Percentiles rank a stretch among this genome's conserved stretches.
These are phyloP conservation scores for Drosophila gaucha DNA, from an alignment of 2,888 invertebrate genomes.

Conservation along the genomic window DNA sequence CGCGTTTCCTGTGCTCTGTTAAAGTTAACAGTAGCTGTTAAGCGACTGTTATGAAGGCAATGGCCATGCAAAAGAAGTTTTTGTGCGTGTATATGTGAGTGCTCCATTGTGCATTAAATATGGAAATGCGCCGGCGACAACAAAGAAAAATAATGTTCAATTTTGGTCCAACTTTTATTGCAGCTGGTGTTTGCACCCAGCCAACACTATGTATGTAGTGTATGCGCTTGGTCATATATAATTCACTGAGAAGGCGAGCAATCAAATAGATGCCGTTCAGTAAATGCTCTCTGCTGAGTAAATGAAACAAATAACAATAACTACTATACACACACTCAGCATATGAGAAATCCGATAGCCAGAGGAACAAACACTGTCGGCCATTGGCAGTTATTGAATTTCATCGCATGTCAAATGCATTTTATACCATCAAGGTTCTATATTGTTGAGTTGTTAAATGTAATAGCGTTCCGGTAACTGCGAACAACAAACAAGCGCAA, in stretches of 20 bases:
- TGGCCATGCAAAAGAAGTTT: constrained; percentile 8
- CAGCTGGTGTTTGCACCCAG: constrained; percentile 1
- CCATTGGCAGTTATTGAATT: constrained; percentile 35
- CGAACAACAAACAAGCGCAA: constrained; percentile 20
- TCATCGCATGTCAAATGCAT: constrained; percentile 75
- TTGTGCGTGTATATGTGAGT: not conserved
- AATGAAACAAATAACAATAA: constrained; percentile 50
- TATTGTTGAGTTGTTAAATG: constrained; percentile 25
- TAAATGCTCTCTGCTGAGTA: constrained; percentile 37
- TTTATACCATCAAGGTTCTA: constrained; percentile 41
- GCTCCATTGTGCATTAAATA: constrained; percentile 31
- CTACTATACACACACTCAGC: constrained; percentile 5
- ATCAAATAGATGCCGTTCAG: constrained; percentile 24
- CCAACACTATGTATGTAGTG: not conserved
- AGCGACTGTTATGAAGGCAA: constrained; percentile 17
- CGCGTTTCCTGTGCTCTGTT: constrained; percentile 31
- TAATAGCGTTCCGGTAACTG: constrained; percentile 12
- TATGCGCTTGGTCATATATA: not conserved
- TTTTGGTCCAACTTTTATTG: constrained; percentile 31
- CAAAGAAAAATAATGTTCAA: constrained; percentile 28
- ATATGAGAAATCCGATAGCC: constrained; percentile 7
- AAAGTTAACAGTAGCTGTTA: constrained; percentile 40
- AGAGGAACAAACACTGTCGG: constrained; percentile 2
- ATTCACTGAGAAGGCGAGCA: constrained; percentile 17
- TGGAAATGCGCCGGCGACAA: constrained; percentile 40